Evolutionary conservation across 1,140 invertebrate genomes (phyloP).

Genomic region (Leptoteleia sp.): DNA sequence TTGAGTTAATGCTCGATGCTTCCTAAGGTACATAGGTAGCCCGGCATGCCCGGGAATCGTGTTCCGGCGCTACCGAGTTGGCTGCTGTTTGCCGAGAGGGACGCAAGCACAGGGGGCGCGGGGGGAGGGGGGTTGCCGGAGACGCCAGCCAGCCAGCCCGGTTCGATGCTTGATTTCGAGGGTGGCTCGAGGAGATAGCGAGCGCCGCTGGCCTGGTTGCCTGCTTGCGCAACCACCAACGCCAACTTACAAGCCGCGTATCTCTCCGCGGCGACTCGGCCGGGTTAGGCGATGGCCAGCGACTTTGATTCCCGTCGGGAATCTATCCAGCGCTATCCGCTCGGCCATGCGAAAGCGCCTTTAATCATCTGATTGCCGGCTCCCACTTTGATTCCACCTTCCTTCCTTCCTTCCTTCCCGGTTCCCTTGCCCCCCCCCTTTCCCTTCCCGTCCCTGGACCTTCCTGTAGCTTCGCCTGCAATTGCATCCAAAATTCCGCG

Average conservation of each 20-base stretch:
- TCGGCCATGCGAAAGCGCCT: constrained; percentile 72
- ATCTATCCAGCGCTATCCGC: constrained; percentile 73
- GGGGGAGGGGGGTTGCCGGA: no score
- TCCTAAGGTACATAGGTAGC: constrained; percentile 39
- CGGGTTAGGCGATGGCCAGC: constrained; percentile 69
- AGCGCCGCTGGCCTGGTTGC: constrained; percentile 51
- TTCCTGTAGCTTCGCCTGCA: constrained; percentile 14
- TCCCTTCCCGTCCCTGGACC: background rate
- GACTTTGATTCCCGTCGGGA: constrained; percentile 78
- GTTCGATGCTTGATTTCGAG: constrained; percentile 72
- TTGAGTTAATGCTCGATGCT: constrained; percentile 57
- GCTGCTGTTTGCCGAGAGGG: constrained; percentile 78
- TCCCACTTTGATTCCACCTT: constrained; percentile 70
- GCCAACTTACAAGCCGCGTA: constrained; percentile 54
- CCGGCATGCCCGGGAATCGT: constrained; percentile 69
- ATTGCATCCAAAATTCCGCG: constrained; percentile 6
- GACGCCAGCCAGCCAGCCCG: constrained; percentile 64
- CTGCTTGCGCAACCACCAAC: constrained; percentile 57
- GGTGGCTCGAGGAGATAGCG: constrained; percentile 62
- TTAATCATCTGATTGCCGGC: constrained; percentile 80
- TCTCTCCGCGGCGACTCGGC: constrained; percentile 31
- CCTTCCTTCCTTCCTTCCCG: background rate
- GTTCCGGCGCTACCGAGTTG: constrained; percentile 69
- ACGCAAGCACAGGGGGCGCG: constrained; percentile 73
- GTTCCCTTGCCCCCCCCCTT: no score